Evolutionary conservation across 2,888 invertebrate species (phyloP), one percentile per base, ranked within the genome.

Genomic region (Dermolepida albohirtum): DNA sequence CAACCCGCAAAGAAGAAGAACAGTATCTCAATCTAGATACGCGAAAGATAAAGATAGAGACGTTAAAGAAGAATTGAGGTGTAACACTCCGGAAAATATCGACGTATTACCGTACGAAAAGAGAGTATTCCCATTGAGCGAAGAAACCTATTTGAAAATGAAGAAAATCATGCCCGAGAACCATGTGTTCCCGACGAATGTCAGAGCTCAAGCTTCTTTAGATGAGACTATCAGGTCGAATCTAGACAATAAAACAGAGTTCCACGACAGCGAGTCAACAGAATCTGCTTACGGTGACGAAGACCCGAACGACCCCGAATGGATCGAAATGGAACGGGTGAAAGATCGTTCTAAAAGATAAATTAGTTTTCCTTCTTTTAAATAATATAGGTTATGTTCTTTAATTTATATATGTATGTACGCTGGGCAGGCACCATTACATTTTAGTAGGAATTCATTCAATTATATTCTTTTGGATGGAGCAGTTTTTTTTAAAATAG

Each of bases 271-370:
- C 80, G 86, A 85, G 73, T 84, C 85, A 65, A 86, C 86, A 63
- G 85, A 86, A 75, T 89, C 89, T 22, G 88, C 87, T 62, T 85
- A 87, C 62, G 89, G 87, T 71, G 92, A 92, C 72, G 93, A 93
- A 79, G 94, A 94, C 83, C 94, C 94, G 27, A 93, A 94, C 80
- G 94, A 94, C 85, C 91, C 90, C 5, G 94, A 94, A 79, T 95
- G 95, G 95, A 89, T 86, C 64, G 86, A 85, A 70, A 79, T 79
- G 74, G 82, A 81, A 72, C 74, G 77, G 66, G 74, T 77, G 39
- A 76, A 77, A 66, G 82, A 81, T 78, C 75, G 83, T 73, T 73
- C 82, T 80, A 77, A 79, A 78, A 75, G 80, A 80, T 82, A 83
- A 73, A 72, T 52, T 62, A 47, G 44, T 49, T 44, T 17, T 66